Evolutionary conservation across 2,113 vertebrate species (phyloP).

Genomic region (Origma solitaria): DNA sequence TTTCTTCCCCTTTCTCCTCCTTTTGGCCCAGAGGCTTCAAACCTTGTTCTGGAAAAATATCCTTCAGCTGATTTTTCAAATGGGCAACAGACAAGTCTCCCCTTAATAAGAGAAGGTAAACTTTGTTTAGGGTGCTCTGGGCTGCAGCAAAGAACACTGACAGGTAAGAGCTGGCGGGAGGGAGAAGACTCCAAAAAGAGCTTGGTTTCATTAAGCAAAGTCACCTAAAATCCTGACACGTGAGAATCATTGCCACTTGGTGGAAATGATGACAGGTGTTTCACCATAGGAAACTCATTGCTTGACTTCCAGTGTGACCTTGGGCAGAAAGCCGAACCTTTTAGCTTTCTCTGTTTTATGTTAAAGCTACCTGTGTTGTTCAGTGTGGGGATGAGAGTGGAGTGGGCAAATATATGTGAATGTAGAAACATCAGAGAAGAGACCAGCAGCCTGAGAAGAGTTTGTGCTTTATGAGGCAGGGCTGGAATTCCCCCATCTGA

Average conservation of each 20-base stretch:
- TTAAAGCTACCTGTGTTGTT: background rate
- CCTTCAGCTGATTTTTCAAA: background rate
- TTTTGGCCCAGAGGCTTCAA: background rate
- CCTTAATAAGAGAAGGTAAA: background rate
- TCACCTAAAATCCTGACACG: constrained; percentile 1
- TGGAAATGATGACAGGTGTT: constrained; percentile 38
- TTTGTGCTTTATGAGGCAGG: background rate
- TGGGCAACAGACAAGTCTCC: background rate
- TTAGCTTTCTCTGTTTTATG: background rate
- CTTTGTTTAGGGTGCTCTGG: background rate
- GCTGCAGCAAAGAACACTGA: background rate
- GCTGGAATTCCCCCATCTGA: background rate
- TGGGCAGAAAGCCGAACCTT: constrained; percentile 12
- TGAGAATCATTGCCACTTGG: background rate
- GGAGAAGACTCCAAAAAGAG: background rate
- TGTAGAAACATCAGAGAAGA: background rate
- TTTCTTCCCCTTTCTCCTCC: background rate
- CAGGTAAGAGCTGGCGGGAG: background rate
- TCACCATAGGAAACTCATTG: background rate
- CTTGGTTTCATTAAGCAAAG: background rate
- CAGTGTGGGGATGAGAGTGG: background rate
- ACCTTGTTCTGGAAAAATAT: background rate
- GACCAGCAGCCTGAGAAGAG: background rate
- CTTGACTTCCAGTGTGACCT: constrained; percentile 40
- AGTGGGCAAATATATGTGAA: background rate